Conservation (phyloP, 2,113 vertebrate species). For the Protobothrops mucrosquamatus region DNA sequence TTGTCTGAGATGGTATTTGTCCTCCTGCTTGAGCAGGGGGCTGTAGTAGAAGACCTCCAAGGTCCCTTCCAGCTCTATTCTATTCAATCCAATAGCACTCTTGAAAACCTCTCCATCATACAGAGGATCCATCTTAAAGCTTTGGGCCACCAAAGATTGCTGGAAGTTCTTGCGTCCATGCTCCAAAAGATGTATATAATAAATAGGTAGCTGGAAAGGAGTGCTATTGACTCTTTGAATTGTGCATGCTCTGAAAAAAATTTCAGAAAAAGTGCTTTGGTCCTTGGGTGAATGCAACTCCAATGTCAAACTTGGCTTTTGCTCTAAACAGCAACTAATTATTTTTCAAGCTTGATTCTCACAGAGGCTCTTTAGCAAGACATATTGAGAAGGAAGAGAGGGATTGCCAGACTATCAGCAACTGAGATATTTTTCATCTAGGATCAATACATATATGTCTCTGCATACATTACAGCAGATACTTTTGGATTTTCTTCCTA, state of each 20-base stretch:
- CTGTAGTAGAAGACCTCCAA: no score
- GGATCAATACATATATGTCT: not conserved
- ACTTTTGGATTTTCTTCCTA: not conserved
- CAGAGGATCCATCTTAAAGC: not conserved
- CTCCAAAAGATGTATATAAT: not conserved
- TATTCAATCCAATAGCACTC: not conserved
- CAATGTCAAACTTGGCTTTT: not conserved
- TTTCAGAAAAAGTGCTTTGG: not conserved
- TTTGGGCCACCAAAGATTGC: not conserved
- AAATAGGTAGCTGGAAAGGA: not conserved
- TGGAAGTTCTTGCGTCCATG: not conserved
- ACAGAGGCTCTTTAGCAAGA: not conserved
- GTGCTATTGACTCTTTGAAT: not conserved
- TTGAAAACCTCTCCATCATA: not conserved
- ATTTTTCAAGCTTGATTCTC: not conserved
- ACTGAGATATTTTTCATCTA: not conserved
- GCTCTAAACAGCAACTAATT: not conserved
- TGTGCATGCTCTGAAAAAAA: not conserved
- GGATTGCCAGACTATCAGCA: not conserved
- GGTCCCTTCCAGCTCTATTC: no score
- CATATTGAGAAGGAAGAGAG: not conserved
- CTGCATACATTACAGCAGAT: not conserved
- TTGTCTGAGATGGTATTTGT: no score
- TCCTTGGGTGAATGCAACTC: not conserved
- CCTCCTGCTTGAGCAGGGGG: no score